A percentile compares a stretch with the other conserved stretches of the same genome.
Evolutionary conservation across 2,888 invertebrate species (phyloP).

Genomic region (Corythucha ciliata): DNA sequence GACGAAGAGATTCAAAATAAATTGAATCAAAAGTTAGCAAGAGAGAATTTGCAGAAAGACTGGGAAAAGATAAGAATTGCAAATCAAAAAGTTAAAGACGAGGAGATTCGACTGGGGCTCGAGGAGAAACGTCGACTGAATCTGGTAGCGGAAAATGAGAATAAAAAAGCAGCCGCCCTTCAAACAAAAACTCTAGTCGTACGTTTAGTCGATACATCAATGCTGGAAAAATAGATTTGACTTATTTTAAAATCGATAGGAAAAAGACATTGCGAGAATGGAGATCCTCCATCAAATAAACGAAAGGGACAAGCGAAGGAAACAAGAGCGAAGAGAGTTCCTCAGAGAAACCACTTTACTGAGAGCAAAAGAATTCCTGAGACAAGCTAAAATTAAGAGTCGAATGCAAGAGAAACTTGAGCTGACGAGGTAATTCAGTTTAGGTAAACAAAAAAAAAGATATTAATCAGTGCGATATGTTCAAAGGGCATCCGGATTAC

Average conservation of each 20-base stretch:
- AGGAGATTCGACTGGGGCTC: not conserved
- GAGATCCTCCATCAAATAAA: constrained; percentile 20
- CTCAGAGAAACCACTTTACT: constrained; percentile 13
- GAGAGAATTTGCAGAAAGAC: constrained; percentile 13
- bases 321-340: not conserved
- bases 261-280: constrained; percentile 19
- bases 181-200: constrained; percentile 14
- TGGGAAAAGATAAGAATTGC: constrained; percentile 15
- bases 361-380: constrained; percentile 14
- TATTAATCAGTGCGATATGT: too few relatives aligned
- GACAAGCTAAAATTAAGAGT: constrained; percentile 11
- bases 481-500: too few relatives aligned
- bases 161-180: constrained; percentile 12
- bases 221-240: too few relatives aligned
- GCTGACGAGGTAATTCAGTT: too few relatives aligned
- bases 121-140: constrained; percentile 13
- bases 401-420: constrained; percentile 18
- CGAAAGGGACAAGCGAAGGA: constrained; percentile 10
- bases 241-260: too few relatives aligned
- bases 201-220: too few relatives aligned
- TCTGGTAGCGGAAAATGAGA: constrained; percentile 13
- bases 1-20: constrained; percentile 19
- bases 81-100: constrained; percentile 14
- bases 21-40: constrained; percentile 12
- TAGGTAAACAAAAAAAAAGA: too few relatives aligned